Conservation (phyloP, 2,113 vertebrate genomes). For the Ctenomys sociabilis region DNA sequence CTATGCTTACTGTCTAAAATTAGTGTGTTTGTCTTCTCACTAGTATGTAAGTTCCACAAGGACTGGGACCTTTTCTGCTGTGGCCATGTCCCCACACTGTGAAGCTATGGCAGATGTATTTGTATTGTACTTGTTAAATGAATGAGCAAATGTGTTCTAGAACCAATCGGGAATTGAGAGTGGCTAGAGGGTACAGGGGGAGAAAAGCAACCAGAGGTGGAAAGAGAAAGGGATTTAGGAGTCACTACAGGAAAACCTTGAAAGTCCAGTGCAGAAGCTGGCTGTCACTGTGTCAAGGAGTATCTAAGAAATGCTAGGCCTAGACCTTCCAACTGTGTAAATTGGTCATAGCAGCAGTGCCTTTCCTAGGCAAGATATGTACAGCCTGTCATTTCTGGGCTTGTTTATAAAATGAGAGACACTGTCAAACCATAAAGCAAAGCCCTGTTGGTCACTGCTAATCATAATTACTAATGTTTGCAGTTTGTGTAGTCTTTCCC, state of each 20-base stretch:
- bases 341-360: not conserved
- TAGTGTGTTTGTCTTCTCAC: not conserved
- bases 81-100: not conserved
- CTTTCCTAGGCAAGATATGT: not conserved
- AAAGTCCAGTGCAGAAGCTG: not conserved
- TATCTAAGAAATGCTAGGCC: not conserved
- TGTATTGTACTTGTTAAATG: not conserved
- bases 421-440: conserved; percentile 13
- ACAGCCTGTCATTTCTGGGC: conserved; percentile 19
- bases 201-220: not conserved
- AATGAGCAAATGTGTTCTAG: conserved; percentile 26
- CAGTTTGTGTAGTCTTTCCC: conserved; percentile 46
- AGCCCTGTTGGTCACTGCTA: not conserved
- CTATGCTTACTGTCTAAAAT: conserved; percentile 35
- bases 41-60: not conserved
- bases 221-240: not conserved
- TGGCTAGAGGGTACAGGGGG: not conserved
- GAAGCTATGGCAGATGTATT: not conserved
- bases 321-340: not conserved
- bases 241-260: not conserved
- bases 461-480: conserved; percentile 56
- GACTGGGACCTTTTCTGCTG: not conserved
- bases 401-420: conserved; percentile 45
- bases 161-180: not conserved
- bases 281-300: not conserved